Conservation (phyloP, 2,888 invertebrate genomes). For the Tachina grossa region DNA sequence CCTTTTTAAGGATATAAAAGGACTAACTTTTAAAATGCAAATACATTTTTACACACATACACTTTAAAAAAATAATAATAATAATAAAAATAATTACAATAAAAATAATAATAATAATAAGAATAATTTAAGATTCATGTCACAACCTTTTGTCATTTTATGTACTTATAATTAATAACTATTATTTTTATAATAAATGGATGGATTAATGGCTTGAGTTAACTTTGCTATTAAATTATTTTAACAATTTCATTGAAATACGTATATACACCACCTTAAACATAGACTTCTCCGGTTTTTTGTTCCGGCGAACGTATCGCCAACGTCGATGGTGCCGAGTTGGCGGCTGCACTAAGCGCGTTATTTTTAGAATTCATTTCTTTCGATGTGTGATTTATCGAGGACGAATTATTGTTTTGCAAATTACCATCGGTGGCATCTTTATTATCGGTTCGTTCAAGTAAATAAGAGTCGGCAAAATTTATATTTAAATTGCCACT, state of each 20-base stretch:
- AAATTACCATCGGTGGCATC: constrained; percentile 33
- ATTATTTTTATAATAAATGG: constrained; percentile 40
- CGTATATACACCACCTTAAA: constrained; percentile 70
- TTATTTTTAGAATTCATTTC: constrained; percentile 45
- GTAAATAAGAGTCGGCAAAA: constrained; percentile 75
- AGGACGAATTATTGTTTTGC: neutral
- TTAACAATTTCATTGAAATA: constrained; percentile 15
- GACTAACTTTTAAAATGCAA: constrained; percentile 26
- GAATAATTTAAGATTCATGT: constrained; percentile 70
- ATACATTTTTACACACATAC: constrained; percentile 20
- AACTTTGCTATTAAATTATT: constrained; percentile 28
- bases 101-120: constrained; percentile 52
- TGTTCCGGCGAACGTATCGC: constrained; percentile 80
- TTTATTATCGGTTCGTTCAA: constrained; percentile 73
- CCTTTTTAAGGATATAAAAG: constrained; percentile 51
- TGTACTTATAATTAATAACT: constrained; percentile 35
- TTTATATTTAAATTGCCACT: constrained; percentile 77
- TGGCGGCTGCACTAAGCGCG: constrained; percentile 68
- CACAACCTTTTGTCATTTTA: constrained; percentile 65
- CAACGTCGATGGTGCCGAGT: constrained; percentile 81
- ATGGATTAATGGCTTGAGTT: constrained; percentile 58
- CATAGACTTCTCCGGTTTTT: constrained; percentile 82
- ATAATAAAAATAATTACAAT: constrained; percentile 8
- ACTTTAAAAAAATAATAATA: constrained; percentile 15
- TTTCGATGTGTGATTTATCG: constrained; percentile 14